A percentile compares a stretch with the other conserved stretches of the same genome.
Conservation (phyloP, 2,113 vertebrate species). For the Pachypanchax playfairii region DNA sequence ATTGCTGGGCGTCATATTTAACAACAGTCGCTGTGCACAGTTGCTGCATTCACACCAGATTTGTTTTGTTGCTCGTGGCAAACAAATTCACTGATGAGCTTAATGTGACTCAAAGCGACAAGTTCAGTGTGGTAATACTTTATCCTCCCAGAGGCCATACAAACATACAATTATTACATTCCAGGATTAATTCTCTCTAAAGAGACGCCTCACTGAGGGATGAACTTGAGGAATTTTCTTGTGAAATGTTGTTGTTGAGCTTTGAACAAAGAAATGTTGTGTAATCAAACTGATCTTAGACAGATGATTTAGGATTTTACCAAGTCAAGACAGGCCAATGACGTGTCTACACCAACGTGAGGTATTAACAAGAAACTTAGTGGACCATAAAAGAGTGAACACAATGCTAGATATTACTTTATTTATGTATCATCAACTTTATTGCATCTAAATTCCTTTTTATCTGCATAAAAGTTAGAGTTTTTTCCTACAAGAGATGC, state of each 20-base stretch:
- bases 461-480: too few relatives aligned
- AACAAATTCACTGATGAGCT: conserved; percentile 30
- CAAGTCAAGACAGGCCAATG: not conserved
- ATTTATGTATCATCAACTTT: too few relatives aligned
- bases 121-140: conserved; percentile 38
- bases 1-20: conserved; percentile 21
- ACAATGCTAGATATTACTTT: too few relatives aligned
- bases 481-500: too few relatives aligned
- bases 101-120: conserved; percentile 47
- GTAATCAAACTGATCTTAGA: too few relatives aligned
- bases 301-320: not conserved
- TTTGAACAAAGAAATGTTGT: too few relatives aligned
- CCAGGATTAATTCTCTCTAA: conserved; percentile 28
- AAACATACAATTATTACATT: conserved; percentile 43
- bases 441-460: too few relatives aligned
- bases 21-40: conserved; percentile 29
- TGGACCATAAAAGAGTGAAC: too few relatives aligned
- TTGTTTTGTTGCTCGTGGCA: conserved; percentile 53
- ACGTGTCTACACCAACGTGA: too few relatives aligned
- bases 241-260: not conserved
- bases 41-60: conserved; percentile 28
- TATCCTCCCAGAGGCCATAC: conserved; percentile 35
- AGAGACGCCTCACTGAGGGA: not conserved
- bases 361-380: too few relatives aligned
- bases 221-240: not conserved